phyloP scores from a whole-genome alignment of 2,113 vertebrate genomes.

The Mus pahari region DNA sequence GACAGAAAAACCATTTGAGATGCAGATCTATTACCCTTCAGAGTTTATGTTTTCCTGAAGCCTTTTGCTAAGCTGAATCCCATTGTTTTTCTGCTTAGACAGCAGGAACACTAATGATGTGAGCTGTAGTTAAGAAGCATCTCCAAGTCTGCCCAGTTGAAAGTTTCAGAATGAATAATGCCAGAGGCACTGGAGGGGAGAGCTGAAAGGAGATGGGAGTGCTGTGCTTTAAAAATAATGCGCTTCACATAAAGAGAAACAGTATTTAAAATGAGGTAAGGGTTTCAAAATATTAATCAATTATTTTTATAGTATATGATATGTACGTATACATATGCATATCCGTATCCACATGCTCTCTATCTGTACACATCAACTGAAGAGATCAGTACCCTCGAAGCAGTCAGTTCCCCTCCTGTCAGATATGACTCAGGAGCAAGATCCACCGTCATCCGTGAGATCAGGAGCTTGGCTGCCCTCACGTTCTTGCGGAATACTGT shows the following conservation, averaged over 20 bases:
- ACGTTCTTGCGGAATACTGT: not conserved
- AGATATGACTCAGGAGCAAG: constrained; percentile 26
- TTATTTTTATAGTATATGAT: constrained; percentile 33
- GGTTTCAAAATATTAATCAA: constrained; percentile 32
- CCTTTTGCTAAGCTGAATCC: constrained; percentile 15
- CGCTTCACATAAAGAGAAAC: constrained; percentile 60
- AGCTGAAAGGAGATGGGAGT: not conserved
- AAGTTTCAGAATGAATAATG: constrained; percentile 67
- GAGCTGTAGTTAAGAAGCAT: not conserved
- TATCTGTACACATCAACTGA: not conserved
- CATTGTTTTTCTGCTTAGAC: constrained; percentile 66
- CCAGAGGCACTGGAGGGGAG: not conserved
- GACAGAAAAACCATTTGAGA: constrained; percentile 55
- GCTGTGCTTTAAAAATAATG: constrained; percentile 40
- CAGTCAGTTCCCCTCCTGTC: not conserved
- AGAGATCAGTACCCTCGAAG: not conserved
- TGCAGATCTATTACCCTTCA: constrained; percentile 12
- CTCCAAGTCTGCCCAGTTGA: constrained; percentile 56
- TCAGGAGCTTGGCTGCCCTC: constrained; percentile 1
- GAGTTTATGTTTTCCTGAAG: constrained; percentile 19
- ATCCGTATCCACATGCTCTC: not conserved
- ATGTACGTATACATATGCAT: not conserved
- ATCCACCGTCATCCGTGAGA: constrained; percentile 14
- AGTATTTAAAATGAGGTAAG: constrained; percentile 52
- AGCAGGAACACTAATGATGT: constrained; percentile 71